Base-by-base conservation (phyloP, 37 sponge, comb jelly and placozoan genomes). In the Petrosia ficiformis region DNA sequence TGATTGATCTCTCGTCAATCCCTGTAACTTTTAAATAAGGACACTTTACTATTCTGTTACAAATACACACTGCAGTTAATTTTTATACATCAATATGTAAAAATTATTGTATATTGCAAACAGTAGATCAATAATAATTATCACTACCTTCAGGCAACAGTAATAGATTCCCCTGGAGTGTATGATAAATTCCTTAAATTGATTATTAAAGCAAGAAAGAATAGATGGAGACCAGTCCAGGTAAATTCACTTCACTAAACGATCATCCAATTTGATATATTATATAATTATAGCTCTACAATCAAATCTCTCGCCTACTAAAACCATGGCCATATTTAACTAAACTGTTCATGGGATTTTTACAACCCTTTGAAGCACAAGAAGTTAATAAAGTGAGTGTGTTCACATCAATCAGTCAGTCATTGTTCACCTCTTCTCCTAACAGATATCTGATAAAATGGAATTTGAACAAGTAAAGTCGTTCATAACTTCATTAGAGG, bases 251-350 rank as follows among this genome's bases (percentile, higher is more conserved):
- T 8, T 72, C n/a, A n/a, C n/a, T n/a, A n/a, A n/a, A n/a, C n/a
- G n/a, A n/a, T n/a, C n/a, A n/a, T n/a, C n/a, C n/a, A n/a, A n/a
- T n/a, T n/a, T n/a, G n/a, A n/a, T n/a, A n/a, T n/a, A n/a, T n/a
- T n/a, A n/a, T n/a, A n/a, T n/a, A n/a, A n/a, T n/a, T n/a, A n/a
- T n/a, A 89, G 89, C 29, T 78, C 11, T 89, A 68, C 44, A 39
- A 30, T 11, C 43, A 69, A 0, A 66, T 83, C 42, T 38, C 33
- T 40, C 36, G 57, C 34, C 32, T 89, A 0, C 71, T 89, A 1
- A 44, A 79, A n/a, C 67, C 76, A 6, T 89, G 84, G 84, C 89
- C 89, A 32, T 80, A 89, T 42, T 73, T 89, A 14, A 30, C 83
- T 42, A 79, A 64, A 31, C 42, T 89, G 24, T 89, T 89, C 44